Evolutionary conservation across 2,113 vertebrate genomes (phyloP), one percentile per base, ranked within the genome.

Genomic region (Onychostruthus taczanowskii): DNA sequence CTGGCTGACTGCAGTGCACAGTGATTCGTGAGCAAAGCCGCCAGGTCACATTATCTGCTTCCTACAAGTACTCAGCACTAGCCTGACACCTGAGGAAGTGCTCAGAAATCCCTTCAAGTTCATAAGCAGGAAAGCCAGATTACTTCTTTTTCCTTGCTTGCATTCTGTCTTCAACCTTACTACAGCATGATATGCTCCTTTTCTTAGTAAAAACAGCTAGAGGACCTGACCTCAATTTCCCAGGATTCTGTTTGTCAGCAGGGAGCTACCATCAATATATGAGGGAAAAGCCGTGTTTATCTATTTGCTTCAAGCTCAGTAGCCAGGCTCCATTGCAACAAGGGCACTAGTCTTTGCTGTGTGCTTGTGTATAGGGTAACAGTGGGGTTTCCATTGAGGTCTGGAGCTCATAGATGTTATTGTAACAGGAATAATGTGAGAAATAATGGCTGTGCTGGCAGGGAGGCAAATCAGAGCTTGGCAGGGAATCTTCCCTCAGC

Each of bases 1-100:
- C n/a, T 73, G 58, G 5, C 21, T 74, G 93, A 18, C 28, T 31
- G 33, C 35, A 49, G 23, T 26, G 77, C 41, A 30, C 70, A 47
- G 75, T 11, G 47, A 92, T 19, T 72, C 0, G 0, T 46, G 49
- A 90, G 15, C 77, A 83, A 78, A 91, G 56, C 77, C 0, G 0
- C 56, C 76, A 69, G n/a, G 53, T 86, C 61, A 33, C 31, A 2
- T 73, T 69, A 31, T 62, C 59, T 85, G 44, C 76, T 70, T 73
- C 46, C 76, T 66, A 9, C 3, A 10, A 41, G 35, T 27, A 13
- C 68, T 80, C 39, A 43, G 14, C 27, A 14, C 35, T 31, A 21
- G 39, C 21, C 55, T 47, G 44, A 13, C 46, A 39, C 49, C 30
- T n/a, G n/a, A 63, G 69, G 64, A 89, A 81, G 13, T 23, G 37